A percentile compares a stretch with the other conserved stretches of the same genome.
phyloP scores from a whole-genome alignment of 2,888 invertebrate genomes.

The Augiades crinisus region DNA sequence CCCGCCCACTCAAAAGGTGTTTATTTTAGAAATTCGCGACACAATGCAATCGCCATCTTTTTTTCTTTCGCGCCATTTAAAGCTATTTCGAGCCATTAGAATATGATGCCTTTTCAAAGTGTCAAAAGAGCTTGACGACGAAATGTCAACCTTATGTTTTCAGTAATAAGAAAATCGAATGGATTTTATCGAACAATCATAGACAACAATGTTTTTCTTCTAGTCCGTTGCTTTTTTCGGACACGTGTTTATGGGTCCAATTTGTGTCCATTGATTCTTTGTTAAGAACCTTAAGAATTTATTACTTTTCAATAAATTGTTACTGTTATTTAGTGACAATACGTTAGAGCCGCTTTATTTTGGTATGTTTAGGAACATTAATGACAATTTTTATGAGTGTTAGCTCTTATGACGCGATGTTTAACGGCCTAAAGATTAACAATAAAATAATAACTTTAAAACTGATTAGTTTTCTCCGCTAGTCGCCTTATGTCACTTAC shows the following conservation, averaged over 20 bases:
- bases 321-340: constrained; percentile 30
- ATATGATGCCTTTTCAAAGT: constrained; percentile 39
- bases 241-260: constrained; percentile 73
- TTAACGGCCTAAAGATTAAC: too few relatives aligned
- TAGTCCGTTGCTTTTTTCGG: constrained; percentile 40
- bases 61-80: constrained; percentile 78
- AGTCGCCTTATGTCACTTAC: too few relatives aligned
- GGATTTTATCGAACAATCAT: constrained; percentile 15
- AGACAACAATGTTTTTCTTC: constrained; percentile 21
- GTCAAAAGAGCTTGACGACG: constrained; percentile 32
- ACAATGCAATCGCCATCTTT: constrained; percentile 70
- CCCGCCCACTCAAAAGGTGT: constrained; percentile 81
- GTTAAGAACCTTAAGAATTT: constrained; percentile 50
- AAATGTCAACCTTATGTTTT: constrained; percentile 41
- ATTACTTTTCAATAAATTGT: constrained; percentile 47
- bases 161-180: constrained; percentile 1
- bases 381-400: constrained; percentile 9
- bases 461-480: too few relatives aligned
- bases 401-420: too few relatives aligned
- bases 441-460: too few relatives aligned
- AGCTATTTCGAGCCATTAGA: constrained; percentile 64
- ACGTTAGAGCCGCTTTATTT: neutral
- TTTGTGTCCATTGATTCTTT: constrained; percentile 70
- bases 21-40: constrained; percentile 75
- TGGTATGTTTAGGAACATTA: neutral